Evolutionary conservation across 35 echinoderm and acorn worm genomes (phyloP), one percentile per base, ranked within the genome.

Genomic region (Holothuria glaberrima): DNA sequence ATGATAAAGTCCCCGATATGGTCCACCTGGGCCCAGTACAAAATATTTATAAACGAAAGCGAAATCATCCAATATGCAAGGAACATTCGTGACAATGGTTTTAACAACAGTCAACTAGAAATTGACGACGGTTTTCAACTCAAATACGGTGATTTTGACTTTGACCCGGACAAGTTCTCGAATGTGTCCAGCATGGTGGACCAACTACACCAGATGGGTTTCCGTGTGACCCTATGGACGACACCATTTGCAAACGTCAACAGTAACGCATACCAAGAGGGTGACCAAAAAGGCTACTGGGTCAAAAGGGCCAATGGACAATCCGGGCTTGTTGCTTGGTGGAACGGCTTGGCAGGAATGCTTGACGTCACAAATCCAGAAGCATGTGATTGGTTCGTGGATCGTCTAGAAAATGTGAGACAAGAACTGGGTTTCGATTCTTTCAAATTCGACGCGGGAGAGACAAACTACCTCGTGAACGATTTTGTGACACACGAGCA

Each of bases 1-100:
- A 98, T 98, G 96, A 94, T 98, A 32, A 81, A 81, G 57, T 92
- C 90, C 12, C 96, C 96, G 26, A 98, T 98, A 31, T 98, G 96
- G 96, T 98, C 96, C 7, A 94, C 96, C 27, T 98, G 96, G 96
- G 96, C 93, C 30, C 44, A 90, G 64, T 98, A 74, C 71, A 98
- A 98, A 66, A 94, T 92, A 48, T 83, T 83, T 31, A 94, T 98
- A 59, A 98, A 93, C 34, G 86, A 98, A 71, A 90, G 79, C 34
- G 87, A 94, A 17, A 84, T 98, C 28, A 38, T 94, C 14, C 50
- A 68, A 27, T 98, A 92, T 52, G 96, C 96, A 44, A 45, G 91
- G 29, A 93, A 94, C 34, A 98, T 98, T 50, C 45, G 75, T 12
- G 64, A 80, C 19, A 92, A 98, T 38, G 93, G 90, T 20, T 98